A percentile compares a stretch with the other conserved stretches of the same genome.
Evolutionary conservation across 2,888 invertebrate genomes (phyloP).

Genomic region (Rosalia funebris): DNA sequence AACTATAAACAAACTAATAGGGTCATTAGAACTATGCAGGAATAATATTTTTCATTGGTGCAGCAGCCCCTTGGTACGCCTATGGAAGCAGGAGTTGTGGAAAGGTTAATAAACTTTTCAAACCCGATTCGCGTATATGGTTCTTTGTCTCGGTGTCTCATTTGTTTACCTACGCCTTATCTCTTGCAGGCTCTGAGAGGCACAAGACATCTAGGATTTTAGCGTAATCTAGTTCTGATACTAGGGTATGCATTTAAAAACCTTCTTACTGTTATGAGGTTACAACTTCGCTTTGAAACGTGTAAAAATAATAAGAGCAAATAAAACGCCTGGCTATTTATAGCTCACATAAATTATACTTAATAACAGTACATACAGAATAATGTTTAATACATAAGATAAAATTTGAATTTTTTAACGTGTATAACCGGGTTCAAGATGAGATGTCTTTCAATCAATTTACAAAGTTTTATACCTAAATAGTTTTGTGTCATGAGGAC

Average conservation of each 20-base stretch:
- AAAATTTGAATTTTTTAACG: not conserved
- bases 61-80: slow-evolving; percentile 14
- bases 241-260: not conserved
- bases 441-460: not conserved
- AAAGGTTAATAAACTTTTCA: slow-evolving; percentile 32
- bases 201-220: slow-evolving; percentile 4
- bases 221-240: slow-evolving; percentile 13
- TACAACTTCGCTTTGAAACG: not conserved
- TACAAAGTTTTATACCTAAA: no score
- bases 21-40: no score
- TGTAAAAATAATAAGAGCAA: slow-evolving; percentile 3
- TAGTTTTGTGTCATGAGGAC: no score
- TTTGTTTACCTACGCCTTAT: slow-evolving; percentile 30
- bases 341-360: slow-evolving; percentile 11
- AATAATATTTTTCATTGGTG: no score
- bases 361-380: slow-evolving; percentile 4
- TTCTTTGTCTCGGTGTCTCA: slow-evolving; percentile 33
- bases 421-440: not conserved
- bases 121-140: slow-evolving; percentile 30
- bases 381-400: not conserved
- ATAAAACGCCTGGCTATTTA: slow-evolving; percentile 6
- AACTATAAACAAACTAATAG: no score
- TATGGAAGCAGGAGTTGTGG: slow-evolving; percentile 16
- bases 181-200: slow-evolving; percentile 12
- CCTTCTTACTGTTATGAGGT: not conserved